These are phyloP conservation scores for Spodoptera litura DNA, from an alignment of 1,140 invertebrate species.

Conservation along the genomic window DNA sequence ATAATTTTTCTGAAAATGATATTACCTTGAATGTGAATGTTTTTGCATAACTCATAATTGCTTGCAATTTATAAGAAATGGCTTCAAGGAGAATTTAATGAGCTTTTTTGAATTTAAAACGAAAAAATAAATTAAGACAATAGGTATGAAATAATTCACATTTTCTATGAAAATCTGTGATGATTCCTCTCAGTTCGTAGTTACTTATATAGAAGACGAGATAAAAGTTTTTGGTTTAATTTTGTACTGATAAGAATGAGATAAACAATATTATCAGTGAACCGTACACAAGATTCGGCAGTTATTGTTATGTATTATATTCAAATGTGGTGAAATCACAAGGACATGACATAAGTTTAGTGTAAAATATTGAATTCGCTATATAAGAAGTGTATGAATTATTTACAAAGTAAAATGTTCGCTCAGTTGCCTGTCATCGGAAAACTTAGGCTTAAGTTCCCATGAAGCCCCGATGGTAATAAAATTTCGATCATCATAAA, in stretches of 20 bases:
- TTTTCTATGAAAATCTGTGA: constrained; percentile 1
- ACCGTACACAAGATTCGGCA: constrained; percentile 20
- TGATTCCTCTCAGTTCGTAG: constrained; percentile 4
- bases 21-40: too few species aligned
- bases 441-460: neutral
- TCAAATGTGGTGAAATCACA: neutral
- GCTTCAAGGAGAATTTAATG: neutral
- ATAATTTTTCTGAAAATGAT: too few species aligned
- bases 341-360: neutral
- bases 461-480: neutral
- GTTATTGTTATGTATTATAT: constrained; percentile 10
- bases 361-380: neutral
- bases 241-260: constrained; percentile 27
- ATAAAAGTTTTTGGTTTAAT: constrained; percentile 40
- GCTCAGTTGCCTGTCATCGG: too few species aligned
- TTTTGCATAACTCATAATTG: neutral
- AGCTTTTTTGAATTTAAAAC: neutral
- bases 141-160: too few species aligned
- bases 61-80: neutral
- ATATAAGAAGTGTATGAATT: too few species aligned
- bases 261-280: constrained; percentile 41
- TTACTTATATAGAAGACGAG: neutral
- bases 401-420: too few species aligned
- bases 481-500: constrained; percentile 5
- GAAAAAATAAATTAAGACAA: neutral